Base-by-base conservation (phyloP, 2,888 invertebrate species). In the Hirtodrosophila confusa region DNA sequence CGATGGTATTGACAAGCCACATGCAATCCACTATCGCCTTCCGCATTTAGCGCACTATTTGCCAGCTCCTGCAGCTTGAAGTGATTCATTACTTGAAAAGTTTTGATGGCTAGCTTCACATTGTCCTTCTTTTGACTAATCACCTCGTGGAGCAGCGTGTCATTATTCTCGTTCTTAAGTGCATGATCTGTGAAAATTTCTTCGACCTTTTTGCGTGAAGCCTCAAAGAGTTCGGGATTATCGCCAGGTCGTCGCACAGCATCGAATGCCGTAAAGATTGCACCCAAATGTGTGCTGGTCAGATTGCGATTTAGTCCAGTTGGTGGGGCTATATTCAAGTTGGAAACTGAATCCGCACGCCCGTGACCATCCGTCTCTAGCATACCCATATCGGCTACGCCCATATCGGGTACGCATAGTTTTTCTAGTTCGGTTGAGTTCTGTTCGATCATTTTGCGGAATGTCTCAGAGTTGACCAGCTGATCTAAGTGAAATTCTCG, bases 1-100 rank as follows among this genome's bases (percentile, higher is more conserved):
- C 89, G 85, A 47, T 90, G 84, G 17, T 84, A 80, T n/a, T 89
- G 71, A 17, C 91, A 92, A 64, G 93, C 93, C 33, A 92, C 90
- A 77, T 94, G 94, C 4, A 94, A 77, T 0, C 93, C 91, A 0
- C 93, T 93, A 67, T 93, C 93, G 0, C 92, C 91, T 29, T 91
- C 90, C 9, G 89, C 89, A 65, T 93, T 93, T 4, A 90, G 83
- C 4, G 92, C 89, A 33, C 53, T 78, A 67, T 92, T 92, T 4
- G 88, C 86, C 3, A 93, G 74, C 10, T 93, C 77, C 24, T 83
- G 71, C 44, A 89, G 87, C 31, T 89, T 86, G 47, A 84, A 86
- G 65, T 72, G 90, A 24, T 82, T 75, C n/a, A 92, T 73, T 6
- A 91, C 70, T 29, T 89, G 74, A 36, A 91, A 88, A 2, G 90